These are phyloP conservation scores for Polymixis flavicincta DNA, from an alignment of 2,888 invertebrate species.

Conservation along the genomic window DNA sequence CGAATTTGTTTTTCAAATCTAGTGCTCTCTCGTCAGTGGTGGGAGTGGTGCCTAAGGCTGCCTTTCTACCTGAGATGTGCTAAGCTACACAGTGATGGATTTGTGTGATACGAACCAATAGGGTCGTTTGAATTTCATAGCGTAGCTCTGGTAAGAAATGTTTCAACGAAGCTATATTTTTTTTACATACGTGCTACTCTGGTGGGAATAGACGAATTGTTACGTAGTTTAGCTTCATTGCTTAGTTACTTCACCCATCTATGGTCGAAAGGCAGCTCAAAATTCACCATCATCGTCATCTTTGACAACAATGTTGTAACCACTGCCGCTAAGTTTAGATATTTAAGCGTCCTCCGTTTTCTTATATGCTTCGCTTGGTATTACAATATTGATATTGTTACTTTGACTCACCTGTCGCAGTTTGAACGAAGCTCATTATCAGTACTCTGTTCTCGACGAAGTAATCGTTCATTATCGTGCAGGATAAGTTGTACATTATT, in stretches of 20 bases:
- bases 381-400: neutral
- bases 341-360: neutral
- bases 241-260: no score
- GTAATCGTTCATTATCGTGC: slow-evolving; percentile 46
- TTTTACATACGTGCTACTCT: neutral
- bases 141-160: neutral
- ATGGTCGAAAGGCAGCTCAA: neutral
- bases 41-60: no score
- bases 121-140: neutral
- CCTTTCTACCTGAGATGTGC: no score
- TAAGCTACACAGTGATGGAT: no score
- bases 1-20: no score
- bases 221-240: neutral
- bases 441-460: slow-evolving; percentile 40
- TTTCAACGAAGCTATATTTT: neutral
- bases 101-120: neutral
- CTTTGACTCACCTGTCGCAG: slow-evolving; percentile 40
- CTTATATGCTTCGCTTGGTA: no score
- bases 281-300: neutral
- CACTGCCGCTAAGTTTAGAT: neutral
- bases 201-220: neutral
- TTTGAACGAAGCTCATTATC: slow-evolving; percentile 55
- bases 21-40: no score
- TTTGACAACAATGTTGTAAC: neutral
- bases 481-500: slow-evolving; percentile 39